phyloP scores from a whole-genome alignment of 2,888 invertebrate species.

The Watsonalla cultraria region DNA sequence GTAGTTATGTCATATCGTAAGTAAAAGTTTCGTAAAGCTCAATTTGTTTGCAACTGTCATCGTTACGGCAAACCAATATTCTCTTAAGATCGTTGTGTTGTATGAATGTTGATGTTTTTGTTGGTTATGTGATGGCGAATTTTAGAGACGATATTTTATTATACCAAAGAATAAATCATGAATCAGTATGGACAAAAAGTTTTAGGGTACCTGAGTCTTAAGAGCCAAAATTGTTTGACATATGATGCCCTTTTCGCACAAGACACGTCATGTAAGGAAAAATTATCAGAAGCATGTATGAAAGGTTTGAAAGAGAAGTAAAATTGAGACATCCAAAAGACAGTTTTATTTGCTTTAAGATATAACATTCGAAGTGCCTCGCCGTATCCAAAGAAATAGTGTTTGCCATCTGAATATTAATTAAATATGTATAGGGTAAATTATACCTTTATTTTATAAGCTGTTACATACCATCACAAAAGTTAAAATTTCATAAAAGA shows the following conservation, averaged over 20 bases:
- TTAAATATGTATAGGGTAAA: not conserved
- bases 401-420: not conserved
- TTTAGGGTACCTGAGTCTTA: slow-evolving; percentile 16
- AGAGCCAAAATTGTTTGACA: slow-evolving; percentile 21
- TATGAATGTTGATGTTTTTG: slow-evolving; percentile 32
- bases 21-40: slow-evolving; percentile 55
- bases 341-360: slow-evolving; percentile 3
- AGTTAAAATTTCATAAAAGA: too few relatives aligned
- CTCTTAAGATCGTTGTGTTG: slow-evolving; percentile 52
- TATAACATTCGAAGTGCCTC: slow-evolving; percentile 9
- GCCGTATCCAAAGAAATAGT: not conserved
- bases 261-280: not conserved
- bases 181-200: slow-evolving; percentile 15
- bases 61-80: slow-evolving; percentile 56
- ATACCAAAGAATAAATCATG: slow-evolving; percentile 17
- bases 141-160: slow-evolving; percentile 5
- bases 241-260: not conserved
- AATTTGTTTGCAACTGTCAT: slow-evolving; percentile 37
- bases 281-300: not conserved
- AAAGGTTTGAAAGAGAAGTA: not conserved
- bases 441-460: not conserved
- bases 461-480: too few relatives aligned
- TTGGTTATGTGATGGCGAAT: slow-evolving; percentile 7
- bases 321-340: not conserved
- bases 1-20: slow-evolving; percentile 61